A percentile compares a stretch with the other conserved stretches of the same genome.
Evolutionary conservation across 2,113 vertebrate genomes (phyloP).

Genomic region (Boleophthalmus pectinirostris): DNA sequence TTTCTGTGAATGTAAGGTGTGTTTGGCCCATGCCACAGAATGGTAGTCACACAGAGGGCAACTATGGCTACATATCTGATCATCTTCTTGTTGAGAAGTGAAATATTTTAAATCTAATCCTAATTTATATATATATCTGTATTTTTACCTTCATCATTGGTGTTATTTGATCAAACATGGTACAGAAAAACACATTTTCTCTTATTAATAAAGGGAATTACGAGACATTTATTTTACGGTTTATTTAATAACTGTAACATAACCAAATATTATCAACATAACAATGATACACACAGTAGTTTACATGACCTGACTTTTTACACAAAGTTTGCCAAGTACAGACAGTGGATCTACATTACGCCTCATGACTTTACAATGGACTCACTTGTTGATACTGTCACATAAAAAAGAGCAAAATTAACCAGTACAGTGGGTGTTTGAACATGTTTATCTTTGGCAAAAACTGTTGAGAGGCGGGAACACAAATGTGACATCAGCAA

Average conservation of each 20-base stretch:
- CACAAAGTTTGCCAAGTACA: conserved; percentile 62
- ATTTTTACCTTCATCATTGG: no score
- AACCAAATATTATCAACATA: conserved; percentile 71
- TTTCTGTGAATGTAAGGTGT: no score
- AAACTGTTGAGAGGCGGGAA: conserved; percentile 48
- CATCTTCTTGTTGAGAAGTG: no score
- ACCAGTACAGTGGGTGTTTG: conserved; percentile 37
- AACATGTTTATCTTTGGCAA: conserved; percentile 70
- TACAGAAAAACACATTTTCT: neutral
- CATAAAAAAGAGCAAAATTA: conserved; percentile 44
- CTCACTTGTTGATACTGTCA: conserved; percentile 56
- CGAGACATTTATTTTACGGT: conserved; percentile 49
- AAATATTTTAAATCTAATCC: no score
- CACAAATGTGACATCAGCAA: conserved; percentile 59
- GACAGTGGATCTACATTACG: conserved; percentile 63
- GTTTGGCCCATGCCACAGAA: no score
- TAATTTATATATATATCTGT: no score
- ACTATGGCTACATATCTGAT: no score
- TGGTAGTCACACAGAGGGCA: no score
- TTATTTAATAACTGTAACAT: conserved; percentile 78
- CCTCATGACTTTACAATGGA: conserved; percentile 44
- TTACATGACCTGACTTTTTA: conserved; percentile 65
- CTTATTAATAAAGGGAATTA: conserved; percentile 1
- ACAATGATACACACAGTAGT: conserved; percentile 69
- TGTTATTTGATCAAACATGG: no score